Base-by-base conservation (phyloP, 92 coral and sea anemone genomes). In the Epizoanthus fatuus region DNA sequence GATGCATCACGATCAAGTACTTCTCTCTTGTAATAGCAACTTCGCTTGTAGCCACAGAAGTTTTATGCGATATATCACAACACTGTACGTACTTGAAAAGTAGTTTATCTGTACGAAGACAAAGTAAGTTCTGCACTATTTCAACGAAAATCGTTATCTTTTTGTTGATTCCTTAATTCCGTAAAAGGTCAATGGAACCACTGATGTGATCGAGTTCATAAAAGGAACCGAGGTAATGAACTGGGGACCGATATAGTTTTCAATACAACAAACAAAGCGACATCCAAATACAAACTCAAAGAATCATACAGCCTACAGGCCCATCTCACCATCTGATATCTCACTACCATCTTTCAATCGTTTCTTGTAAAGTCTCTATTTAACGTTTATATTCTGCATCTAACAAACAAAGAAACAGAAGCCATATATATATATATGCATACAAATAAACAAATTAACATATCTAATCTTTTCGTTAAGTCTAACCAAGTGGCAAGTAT, bases 231-330 rank as follows among this genome's bases (percentile, higher is more conserved):
- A 14, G 69, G 16, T 17, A 0, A 37, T 66, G 17, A 66, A 66
- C 42, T 35, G 47, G 72, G 45, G 53, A 66, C 72, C 72, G 72
- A 66, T 66, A 66, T 66, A 35, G 12, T 14, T 7, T 37, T 66
- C 72, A 66, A 66, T 66, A 37, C 16, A 37, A 37, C 72, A 37
- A 66, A 66, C 72, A 35, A 66, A 66, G 72, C 5, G 49, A 39
- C 16, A 12, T 25, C 72, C 72, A 37, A 32, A 37, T 66, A 66
- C 72, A 37, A 64, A 49, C 53, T 9, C 0, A 49, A 47, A 47
- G 10, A 45, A 6, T 1, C 9, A 1, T 47, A 47, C 5, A 42
- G 7, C 7, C 7, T n/a, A n/a, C n/a, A n/a, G n/a, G n/a, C n/a
- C n/a, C n/a, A n/a, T n/a, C n/a, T n/a, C n/a, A n/a, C 47, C 47